Percentiles rank a stretch among this genome's conserved stretches.
phyloP scores from a whole-genome alignment of 2,797 vertebrate genomes.

The Leptodactylus fallax region DNA sequence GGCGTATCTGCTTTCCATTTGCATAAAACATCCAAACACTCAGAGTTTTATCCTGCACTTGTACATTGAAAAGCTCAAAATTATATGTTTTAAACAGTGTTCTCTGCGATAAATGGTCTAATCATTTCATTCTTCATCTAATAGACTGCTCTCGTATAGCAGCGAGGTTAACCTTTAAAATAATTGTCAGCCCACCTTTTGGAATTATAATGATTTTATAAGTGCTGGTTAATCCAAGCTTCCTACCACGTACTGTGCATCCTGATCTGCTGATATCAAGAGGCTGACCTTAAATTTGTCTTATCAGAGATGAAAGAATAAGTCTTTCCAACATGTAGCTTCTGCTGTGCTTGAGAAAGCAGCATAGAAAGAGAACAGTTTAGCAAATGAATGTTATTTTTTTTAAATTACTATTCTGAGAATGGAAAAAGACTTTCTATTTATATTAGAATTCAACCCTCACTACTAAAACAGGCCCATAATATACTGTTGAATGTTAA shows the following conservation, averaged over 20 bases:
- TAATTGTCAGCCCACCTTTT: slow-evolving; percentile 63
- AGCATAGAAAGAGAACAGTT: not conserved
- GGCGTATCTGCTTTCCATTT: slow-evolving; percentile 1
- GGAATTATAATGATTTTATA: slow-evolving; percentile 59
- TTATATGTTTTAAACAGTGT: slow-evolving; percentile 63
- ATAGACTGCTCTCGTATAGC: slow-evolving; percentile 58
- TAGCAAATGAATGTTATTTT: not conserved
- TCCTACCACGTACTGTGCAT: slow-evolving; percentile 44
- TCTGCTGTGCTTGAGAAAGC: slow-evolving; percentile 11
- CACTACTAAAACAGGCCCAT: no score
- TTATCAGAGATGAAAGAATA: slow-evolving; percentile 52
- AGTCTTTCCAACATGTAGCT: slow-evolving; percentile 23
- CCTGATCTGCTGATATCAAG: slow-evolving; percentile 52
- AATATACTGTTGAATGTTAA: no score
- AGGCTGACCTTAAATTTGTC: slow-evolving; percentile 56
- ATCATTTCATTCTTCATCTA: slow-evolving; percentile 53
- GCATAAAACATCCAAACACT: slow-evolving; percentile 49
- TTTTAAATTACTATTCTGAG: not conserved
- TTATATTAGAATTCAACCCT: no score
- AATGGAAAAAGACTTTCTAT: not conserved
- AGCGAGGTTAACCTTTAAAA: slow-evolving; percentile 62
- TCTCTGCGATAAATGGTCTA: slow-evolving; percentile 61
- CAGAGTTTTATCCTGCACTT: slow-evolving; percentile 34
- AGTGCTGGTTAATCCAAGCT: slow-evolving; percentile 54
- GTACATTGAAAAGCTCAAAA: slow-evolving; percentile 44